Base-by-base conservation (phyloP, 1,140 invertebrate genomes). In the Drosophila navojoa region DNA sequence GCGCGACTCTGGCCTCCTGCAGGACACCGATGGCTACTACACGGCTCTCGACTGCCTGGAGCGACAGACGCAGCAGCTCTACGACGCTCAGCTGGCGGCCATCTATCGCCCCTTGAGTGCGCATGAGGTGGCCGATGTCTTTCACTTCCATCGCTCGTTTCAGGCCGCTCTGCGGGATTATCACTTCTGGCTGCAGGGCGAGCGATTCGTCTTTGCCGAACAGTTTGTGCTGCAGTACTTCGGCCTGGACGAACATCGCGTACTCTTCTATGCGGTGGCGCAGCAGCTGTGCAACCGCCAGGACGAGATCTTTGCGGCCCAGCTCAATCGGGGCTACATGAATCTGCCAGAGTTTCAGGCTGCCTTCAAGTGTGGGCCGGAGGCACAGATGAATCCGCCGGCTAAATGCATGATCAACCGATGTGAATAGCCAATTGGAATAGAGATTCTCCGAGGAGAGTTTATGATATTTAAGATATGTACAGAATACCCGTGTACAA, bases 201-300 rank as follows among this genome's bases (percentile, higher is more conserved):
- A 91, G 15, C 60, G 78, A 16, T 91, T 91, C 29, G 68, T 78
- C n/a, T 91, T 91, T 49, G 90, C 90, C n/a, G 90, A 91, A 29
- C 76, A 76, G 54, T 79, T 80, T 42, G 84, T 91, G 3, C 54
- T 91, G 25, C 71, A 91, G 38, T 80, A 82, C 53, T 91, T 90
- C 11, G 61, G 75, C 3, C 49, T 91, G 22, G 57, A 89, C 49
- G 61, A 85, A 4, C 63, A 69, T 6, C 81, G 64, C 11, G 68
- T 91, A 4, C 58, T 90, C 25, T 91, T 91, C 54, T 91, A 91
- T 75, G 90, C 90, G 1, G 90, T 82, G 29, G 90, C 90, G 1
- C 90, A 91, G 22, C 78, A 79, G 25, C 38, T 82, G 13, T 91
- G 90, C 19, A 74, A 74, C 29, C 86, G 90, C 1, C 85, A 89